Evolutionary conservation across 2,888 invertebrate genomes (phyloP).

Genomic region (Alviniconcha strummeri): DNA sequence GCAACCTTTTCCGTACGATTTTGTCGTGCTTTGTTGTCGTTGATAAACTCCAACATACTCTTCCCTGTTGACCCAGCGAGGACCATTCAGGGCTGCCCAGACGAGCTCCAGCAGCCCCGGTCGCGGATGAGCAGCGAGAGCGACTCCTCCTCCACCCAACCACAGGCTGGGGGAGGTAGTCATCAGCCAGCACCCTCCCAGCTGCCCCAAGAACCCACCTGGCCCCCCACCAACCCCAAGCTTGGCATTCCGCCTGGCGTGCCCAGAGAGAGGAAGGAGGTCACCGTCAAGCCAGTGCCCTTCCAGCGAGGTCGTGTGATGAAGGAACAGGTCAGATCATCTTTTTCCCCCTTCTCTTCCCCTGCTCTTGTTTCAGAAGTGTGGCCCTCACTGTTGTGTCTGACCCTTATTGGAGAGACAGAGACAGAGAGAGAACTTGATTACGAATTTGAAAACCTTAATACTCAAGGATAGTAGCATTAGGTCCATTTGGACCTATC

Average conservation of each 20-base stretch:
- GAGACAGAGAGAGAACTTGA: too few species aligned
- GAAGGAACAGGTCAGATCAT: conserved; percentile 18
- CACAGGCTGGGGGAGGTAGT: neutral
- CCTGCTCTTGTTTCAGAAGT: too few species aligned
- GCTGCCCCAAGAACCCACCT: conserved; percentile 21
- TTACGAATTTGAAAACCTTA: too few species aligned
- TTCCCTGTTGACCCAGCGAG: neutral
- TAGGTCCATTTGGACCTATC: too few species aligned
- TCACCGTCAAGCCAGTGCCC: conserved; percentile 21
- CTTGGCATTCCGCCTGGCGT: conserved; percentile 21
- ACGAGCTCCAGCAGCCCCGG: neutral
- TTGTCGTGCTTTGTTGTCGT: too few species aligned
- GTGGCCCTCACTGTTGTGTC: too few species aligned
- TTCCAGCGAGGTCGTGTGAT: conserved; percentile 20
- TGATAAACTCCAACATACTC: too few species aligned
- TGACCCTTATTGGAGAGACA: too few species aligned
- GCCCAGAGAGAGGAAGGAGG: conserved; percentile 30
- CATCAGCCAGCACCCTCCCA: neutral
- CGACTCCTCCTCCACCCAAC: neutral
- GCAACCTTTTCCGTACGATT: too few species aligned
- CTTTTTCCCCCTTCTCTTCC: neutral
- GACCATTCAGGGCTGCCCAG: neutral
- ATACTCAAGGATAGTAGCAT: too few species aligned
- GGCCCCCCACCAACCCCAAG: conserved; percentile 22
- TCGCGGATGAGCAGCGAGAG: conserved; percentile 5